phyloP scores from a whole-genome alignment of 2,888 invertebrate species.

The Microctonus hyperodae region DNA sequence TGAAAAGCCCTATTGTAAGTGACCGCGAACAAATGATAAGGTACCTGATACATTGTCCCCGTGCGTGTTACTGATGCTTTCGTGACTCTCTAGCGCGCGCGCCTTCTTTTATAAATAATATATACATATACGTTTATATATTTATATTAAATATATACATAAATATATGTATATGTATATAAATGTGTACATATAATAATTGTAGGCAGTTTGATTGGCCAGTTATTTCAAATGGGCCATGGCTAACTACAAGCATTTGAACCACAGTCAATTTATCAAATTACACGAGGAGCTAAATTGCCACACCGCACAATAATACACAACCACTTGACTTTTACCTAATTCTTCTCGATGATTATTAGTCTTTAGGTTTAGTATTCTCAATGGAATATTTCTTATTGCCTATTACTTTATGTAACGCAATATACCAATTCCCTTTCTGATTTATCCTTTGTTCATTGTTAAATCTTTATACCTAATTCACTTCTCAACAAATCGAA shows the following conservation, averaged over 20 bases:
- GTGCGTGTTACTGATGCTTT: conserved; percentile 29
- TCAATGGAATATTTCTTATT: conserved; percentile 19
- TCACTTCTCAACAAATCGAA: conserved; percentile 20
- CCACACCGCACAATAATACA: neutral
- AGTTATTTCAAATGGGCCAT: conserved; percentile 11
- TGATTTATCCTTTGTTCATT: neutral
- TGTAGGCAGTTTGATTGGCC: conserved; percentile 2
- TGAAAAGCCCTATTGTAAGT: conserved; percentile 19
- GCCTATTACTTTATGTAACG: conserved; percentile 18
- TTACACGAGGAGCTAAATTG: neutral
- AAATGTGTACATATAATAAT: no score
- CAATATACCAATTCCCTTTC: no score
- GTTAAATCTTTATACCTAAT: conserved; percentile 7
- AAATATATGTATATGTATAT: no score
- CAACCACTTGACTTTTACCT: neutral
- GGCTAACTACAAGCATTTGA: neutral
- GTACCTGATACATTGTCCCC: conserved; percentile 17
- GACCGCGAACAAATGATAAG: conserved; percentile 23
- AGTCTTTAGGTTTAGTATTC: neutral
- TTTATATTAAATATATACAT: neutral
- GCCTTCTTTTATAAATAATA: conserved; percentile 3
- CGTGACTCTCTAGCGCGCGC: conserved; percentile 19
- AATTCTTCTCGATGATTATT: neutral
- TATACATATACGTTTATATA: neutral
- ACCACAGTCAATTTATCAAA: conserved; percentile 10